Evolutionary conservation across 2,888 invertebrate species (phyloP).

Genomic region (Pammene fasciana): DNA sequence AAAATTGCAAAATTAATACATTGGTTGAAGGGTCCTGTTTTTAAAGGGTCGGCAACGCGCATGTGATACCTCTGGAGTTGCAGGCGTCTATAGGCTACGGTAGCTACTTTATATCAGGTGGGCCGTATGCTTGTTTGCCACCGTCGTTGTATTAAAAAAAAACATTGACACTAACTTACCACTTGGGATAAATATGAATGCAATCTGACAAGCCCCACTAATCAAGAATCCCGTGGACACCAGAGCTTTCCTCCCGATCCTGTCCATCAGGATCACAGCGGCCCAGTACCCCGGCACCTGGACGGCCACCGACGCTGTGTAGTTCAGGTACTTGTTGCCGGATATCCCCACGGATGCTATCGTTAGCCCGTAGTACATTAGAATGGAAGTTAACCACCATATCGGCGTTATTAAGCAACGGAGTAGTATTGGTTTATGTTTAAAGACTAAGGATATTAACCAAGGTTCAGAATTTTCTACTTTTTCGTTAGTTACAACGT

Average conservation of each 20-base stretch:
- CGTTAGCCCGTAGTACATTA: slow-evolving; percentile 13
- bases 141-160: no score
- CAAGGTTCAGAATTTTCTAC: slow-evolving; percentile 7
- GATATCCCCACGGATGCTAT: slow-evolving; percentile 28
- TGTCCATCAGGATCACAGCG: not conserved
- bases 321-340: slow-evolving; percentile 24
- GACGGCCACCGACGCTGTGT: not conserved
- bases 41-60: no score
- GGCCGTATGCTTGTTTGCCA: no score
- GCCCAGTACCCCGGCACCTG: slow-evolving; percentile 21
- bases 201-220: slow-evolving; percentile 12
- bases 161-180: slow-evolving; percentile 1
- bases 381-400: slow-evolving; percentile 9
- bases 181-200: slow-evolving; percentile 16
- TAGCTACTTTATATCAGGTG: no score
- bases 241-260: slow-evolving; percentile 20
- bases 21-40: no score
- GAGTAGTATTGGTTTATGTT: slow-evolving; percentile 20
- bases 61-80: no score
- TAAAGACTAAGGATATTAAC: slow-evolving; percentile 15
- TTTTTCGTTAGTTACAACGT: not conserved
- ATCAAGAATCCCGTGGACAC: slow-evolving; percentile 12
- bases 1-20: no score
- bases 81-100: no score
- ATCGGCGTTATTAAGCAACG: slow-evolving; percentile 8